These are phyloP conservation scores for Heterohyrax brucei DNA, from an alignment of 2,797 vertebrate species.

Conservation along the genomic window DNA sequence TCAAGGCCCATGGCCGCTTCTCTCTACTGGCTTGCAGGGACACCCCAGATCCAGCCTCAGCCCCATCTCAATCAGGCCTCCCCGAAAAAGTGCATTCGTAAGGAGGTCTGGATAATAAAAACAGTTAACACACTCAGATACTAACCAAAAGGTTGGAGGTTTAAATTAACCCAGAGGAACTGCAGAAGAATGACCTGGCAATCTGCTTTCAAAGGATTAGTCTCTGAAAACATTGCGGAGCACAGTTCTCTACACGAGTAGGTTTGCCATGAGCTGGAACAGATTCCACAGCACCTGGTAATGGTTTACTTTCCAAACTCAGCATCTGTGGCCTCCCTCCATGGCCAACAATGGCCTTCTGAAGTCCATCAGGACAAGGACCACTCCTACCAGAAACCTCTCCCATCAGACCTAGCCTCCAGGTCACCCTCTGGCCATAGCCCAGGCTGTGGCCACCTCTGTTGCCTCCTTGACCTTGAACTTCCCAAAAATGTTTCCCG, in stretches of 20 bases:
- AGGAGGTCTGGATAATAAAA: too few relatives aligned
- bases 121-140: neutral
- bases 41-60: rapidly evolving
- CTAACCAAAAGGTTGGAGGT: neutral
- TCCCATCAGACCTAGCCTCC: neutral
- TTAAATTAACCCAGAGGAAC: neutral
- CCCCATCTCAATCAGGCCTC: neutral
- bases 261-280: neutral
- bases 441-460: rapidly evolving
- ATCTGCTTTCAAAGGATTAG: too few relatives aligned
- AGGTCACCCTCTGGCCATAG: neutral
- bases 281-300: neutral
- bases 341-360: neutral
- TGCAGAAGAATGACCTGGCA: neutral
- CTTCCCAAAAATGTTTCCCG: neutral
- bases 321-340: neutral
- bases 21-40: neutral
- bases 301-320: neutral
- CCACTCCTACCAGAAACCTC: neutral
- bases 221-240: too few relatives aligned
- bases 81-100: neutral
- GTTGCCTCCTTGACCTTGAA: neutral
- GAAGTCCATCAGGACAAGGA: neutral
- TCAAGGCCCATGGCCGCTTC: rapidly evolving
- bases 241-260: too few relatives aligned